Evolutionary conservation across 2,797 vertebrate genomes (phyloP).

Genomic region (Peromyscus melanophrys): DNA sequence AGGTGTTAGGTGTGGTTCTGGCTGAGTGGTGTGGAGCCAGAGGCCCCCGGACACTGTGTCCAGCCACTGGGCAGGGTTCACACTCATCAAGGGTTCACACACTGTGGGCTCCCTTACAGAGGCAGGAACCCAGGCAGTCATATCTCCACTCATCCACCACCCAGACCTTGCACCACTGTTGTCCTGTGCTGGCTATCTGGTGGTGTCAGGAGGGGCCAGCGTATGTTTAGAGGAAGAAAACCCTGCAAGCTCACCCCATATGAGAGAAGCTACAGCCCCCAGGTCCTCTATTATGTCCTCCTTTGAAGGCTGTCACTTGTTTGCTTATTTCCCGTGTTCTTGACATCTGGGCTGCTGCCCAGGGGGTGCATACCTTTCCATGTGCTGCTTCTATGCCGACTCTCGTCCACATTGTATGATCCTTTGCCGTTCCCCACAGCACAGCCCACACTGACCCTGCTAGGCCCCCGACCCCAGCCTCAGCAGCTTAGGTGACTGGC

Average conservation of each 20-base stretch:
- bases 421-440: not conserved
- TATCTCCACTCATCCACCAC: too few relatives aligned
- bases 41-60: not conserved
- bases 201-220: not conserved
- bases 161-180: not conserved
- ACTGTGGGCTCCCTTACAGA: not conserved
- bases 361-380: not conserved
- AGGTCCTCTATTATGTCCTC: not conserved
- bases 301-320: not conserved
- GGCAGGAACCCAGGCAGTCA: not conserved
- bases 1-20: not conserved
- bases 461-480: not conserved
- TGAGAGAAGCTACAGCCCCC: not conserved
- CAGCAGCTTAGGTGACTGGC: not conserved
- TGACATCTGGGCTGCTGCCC: not conserved
- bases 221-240: not conserved
- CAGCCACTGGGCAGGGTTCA: not conserved
- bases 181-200: too few relatives aligned
- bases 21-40: not conserved
- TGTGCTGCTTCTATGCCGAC: not conserved
- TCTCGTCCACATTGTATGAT: not conserved
- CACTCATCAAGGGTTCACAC: not conserved
- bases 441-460: not conserved
- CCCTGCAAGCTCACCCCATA: not conserved
- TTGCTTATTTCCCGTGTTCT: not conserved